These are phyloP conservation scores for Enteromius trimaculatus DNA, from an alignment of 2,797 vertebrate genomes.

Conservation along the genomic window DNA sequence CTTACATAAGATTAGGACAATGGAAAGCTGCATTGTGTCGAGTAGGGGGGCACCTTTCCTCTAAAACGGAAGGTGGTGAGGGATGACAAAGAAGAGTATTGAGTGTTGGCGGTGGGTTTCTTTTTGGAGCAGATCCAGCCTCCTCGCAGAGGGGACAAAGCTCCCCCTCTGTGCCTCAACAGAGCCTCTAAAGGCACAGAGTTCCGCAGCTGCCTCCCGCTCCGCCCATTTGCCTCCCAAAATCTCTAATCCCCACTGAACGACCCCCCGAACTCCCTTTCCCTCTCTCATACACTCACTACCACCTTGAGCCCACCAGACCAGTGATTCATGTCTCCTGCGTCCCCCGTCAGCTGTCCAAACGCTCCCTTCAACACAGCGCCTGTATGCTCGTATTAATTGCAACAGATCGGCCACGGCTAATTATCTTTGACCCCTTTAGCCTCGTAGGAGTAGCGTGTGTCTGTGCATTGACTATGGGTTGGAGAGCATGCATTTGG, in stretches of 20 bases:
- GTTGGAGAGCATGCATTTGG: slow-evolving; percentile 14
- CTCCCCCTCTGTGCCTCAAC: slow-evolving; percentile 73
- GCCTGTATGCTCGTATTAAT: slow-evolving; percentile 75
- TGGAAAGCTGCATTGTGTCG: slow-evolving; percentile 63
- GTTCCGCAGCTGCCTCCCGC: slow-evolving; percentile 77
- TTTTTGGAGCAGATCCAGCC: slow-evolving; percentile 67
- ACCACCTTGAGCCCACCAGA: slow-evolving; percentile 50
- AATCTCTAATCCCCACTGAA: slow-evolving; percentile 81
- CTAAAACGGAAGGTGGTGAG: slow-evolving; percentile 71
- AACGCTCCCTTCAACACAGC: slow-evolving; percentile 59
- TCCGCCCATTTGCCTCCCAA: slow-evolving; percentile 60
- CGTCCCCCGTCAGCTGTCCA: slow-evolving; percentile 75
- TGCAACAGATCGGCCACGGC: slow-evolving; percentile 63
- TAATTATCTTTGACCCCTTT: slow-evolving; percentile 67
- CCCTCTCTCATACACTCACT: slow-evolving; percentile 48
- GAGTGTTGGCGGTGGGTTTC: slow-evolving; percentile 56
- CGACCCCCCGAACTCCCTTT: slow-evolving; percentile 60
- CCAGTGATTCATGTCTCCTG: slow-evolving; percentile 65
- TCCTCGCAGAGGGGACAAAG: slow-evolving; percentile 73
- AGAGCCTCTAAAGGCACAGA: slow-evolving; percentile 70
- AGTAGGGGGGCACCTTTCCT: slow-evolving; percentile 61
- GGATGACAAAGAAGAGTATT: slow-evolving; percentile 74
- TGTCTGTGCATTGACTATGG: slow-evolving; percentile 4
- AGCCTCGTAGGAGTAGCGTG: slow-evolving; percentile 24
- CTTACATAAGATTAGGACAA: slow-evolving; percentile 51